Evolutionary conservation across 2,113 vertebrate species (phyloP).

Genomic region (Nannospalax galili): DNA sequence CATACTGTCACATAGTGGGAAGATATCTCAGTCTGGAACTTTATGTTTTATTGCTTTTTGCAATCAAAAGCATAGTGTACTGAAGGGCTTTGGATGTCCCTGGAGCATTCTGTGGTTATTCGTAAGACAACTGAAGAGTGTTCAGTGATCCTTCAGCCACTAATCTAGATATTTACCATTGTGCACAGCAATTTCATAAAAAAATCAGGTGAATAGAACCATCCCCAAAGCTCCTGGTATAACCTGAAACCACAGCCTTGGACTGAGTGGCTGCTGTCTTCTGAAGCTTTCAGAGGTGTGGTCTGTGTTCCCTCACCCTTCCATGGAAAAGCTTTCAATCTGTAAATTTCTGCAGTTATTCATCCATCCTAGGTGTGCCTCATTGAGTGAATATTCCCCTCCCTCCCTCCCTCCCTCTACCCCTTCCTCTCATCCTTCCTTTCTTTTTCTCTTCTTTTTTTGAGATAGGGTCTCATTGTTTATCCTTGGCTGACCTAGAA

Average conservation of each 20-base stretch:
- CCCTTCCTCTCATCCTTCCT: no score
- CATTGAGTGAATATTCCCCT: neutral
- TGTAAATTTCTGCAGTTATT: neutral
- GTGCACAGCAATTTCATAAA: neutral
- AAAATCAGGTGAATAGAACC: neutral
- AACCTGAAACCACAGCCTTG: neutral
- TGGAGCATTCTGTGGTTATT: constrained; percentile 16
- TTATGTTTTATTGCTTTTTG: constrained; percentile 30
- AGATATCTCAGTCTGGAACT: neutral
- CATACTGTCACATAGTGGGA: neutral
- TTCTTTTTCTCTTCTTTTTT: no score
- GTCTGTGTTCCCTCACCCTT: neutral
- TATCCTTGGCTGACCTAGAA: no score
- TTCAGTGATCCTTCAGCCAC: neutral
- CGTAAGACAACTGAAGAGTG: neutral
- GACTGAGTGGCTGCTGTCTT: neutral
- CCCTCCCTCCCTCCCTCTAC: neutral
- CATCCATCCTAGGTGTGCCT: neutral
- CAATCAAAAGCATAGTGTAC: neutral
- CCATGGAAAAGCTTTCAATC: no score
- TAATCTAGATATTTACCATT: neutral
- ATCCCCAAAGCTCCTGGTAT: neutral
- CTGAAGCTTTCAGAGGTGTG: neutral
- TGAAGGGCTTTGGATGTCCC: constrained; percentile 16
- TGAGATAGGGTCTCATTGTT: no score